Conservation (phyloP, 2,888 invertebrate genomes). For the Dicyrtomina minuta region DNA sequence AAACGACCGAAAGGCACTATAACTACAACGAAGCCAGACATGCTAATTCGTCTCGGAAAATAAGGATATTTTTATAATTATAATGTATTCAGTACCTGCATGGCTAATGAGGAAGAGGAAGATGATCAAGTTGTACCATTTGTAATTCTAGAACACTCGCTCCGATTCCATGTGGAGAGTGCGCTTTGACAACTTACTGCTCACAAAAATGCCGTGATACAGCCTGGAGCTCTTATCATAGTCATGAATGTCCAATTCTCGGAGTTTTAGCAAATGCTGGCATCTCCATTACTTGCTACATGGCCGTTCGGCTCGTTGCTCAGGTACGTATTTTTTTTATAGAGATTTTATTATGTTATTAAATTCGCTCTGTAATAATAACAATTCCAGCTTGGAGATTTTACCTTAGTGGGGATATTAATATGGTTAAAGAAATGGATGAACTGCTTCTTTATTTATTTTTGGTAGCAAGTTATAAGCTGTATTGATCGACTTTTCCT, state of each 20-base stretch:
- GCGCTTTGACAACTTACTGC: conserved; percentile 53
- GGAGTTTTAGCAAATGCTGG: conserved; percentile 53
- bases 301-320: conserved; percentile 53
- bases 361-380: no score
- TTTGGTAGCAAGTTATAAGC: background rate
- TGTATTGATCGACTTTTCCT: no score
- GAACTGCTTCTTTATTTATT: background rate
- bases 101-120: background rate
- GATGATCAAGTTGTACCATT: background rate
- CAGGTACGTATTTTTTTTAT: conserved; percentile 35
- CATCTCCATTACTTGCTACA: conserved; percentile 54
- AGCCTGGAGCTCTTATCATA: conserved; percentile 53
- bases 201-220: conserved; percentile 50
- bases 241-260: conserved; percentile 53
- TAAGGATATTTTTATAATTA: no score
- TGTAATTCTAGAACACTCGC: conserved; percentile 41
- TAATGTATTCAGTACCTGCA: no score
- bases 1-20: no score
- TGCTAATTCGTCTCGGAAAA: no score
- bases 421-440: no score
- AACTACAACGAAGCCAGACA: no score
- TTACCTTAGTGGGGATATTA: no score
- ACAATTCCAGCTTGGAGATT: no score
- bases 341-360: no score
- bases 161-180: conserved; percentile 53